Evolutionary conservation across 2,797 vertebrate genomes (phyloP), one percentile per base, ranked within the genome.

Genomic region (Craterocephalus amniculus): DNA sequence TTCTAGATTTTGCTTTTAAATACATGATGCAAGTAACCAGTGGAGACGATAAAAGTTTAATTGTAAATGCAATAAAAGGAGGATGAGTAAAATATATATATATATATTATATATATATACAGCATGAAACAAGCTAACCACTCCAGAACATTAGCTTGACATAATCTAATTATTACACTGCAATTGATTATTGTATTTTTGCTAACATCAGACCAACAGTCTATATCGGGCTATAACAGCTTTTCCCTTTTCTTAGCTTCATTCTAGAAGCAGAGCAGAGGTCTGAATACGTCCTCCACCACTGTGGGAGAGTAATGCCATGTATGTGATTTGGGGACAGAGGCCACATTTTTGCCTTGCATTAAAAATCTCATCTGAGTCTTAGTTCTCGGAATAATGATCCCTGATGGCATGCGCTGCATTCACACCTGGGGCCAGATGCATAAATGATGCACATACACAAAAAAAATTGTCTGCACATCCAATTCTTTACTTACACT

Each of bases 281-380:
- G 54, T 55, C 22, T 66, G 20, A 63, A 52, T 27, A 32, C 12
- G 22, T 16, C 26, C 14, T 63, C 12, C 24, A 67, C 14, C n/a
- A 1, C 26, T 54, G 6, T 54, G 6, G 26, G 24, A 54, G 51
- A 54, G 26, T 27, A 14, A 54, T 54, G 56, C 69, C 36, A 35
- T 48, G n/a, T 54, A 9, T 66, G 43, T 54, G 64, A 61, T 67
- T 77, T 52, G 66, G 43, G 54, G 59, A 6, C 55, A 63, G 40
- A 58, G 8, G 27, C 8, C 10, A 2, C 36, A 14, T 65, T 69
- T 77, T 55, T 57, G 38, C 29, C 40, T 12, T 9, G 26, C 54
- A 36, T 73, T 54, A 75, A 68, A 60, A 67, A 72, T 69, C 38
- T 67, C 22, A 63, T 66, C 13, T 60, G 31, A 55, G 27, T 51